Base-by-base conservation (phyloP, 2,113 vertebrate genomes). In the Mohoua ochrocephala region DNA sequence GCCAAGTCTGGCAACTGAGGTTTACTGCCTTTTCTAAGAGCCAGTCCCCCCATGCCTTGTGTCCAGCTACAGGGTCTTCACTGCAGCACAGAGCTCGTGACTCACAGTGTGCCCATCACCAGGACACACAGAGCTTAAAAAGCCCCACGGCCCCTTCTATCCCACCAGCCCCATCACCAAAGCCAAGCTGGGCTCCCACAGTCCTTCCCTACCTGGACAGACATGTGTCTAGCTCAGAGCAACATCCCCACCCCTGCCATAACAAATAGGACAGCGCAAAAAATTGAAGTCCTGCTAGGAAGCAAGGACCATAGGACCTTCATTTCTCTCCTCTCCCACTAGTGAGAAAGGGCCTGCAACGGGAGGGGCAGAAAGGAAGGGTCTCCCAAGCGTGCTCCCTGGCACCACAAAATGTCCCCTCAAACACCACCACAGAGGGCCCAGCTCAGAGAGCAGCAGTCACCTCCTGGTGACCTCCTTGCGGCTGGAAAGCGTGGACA, bases 391-490 rank as follows among this genome's bases (percentile, higher is more conserved):
- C 0, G 0, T 18, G 13, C 45, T 49, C 23, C 61, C 47, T 74
- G 61, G 30, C 67, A 82, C 35, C 18, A n/a, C 1, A 8, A 70
- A 81, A 77, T 3, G 1, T 7, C 21, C 31, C 61, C 44, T 30
- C 59, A 70, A 42, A 56, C 59, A 87, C 6, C 1, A 2, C 26
- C 45, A 39, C 37, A 42, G 27, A 63, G 56, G 11, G 63, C 65
- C 50, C 28, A 87, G 52, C 26, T 85, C 69, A 83, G 63, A 60
- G 37, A 94, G 70, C 70, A 93, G 59, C 50, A 93, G 56, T 93
- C 74, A 97, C 96, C 97, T 97, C 80, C 97, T 94, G 49, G 95
- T 68, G 65, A 96, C 59, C 33, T 91, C 89, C 56, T 92, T 23
- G 12, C 2, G 17, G 23, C 91, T 94, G 69, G 89, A 81, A 60